Percentiles rank a stretch among this genome's conserved stretches.
Evolutionary conservation across 2,797 vertebrate genomes (phyloP).

Genomic region (Scarus forsteni): DNA sequence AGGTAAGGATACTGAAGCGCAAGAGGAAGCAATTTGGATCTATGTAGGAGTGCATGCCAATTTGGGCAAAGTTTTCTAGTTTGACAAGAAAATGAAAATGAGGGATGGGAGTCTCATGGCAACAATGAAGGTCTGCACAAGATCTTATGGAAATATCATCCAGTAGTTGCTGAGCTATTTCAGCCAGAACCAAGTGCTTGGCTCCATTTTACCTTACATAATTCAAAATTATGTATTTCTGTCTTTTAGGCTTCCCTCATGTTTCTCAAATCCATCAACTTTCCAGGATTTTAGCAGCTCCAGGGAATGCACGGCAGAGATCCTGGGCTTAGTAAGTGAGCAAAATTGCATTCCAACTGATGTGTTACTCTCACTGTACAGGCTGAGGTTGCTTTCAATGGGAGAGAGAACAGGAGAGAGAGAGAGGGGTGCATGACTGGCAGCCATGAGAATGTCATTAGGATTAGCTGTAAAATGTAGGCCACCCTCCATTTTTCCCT

Average conservation of each 20-base stretch:
- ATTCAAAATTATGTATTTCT: neutral
- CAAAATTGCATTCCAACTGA: slow-evolving; percentile 34
- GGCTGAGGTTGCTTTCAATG: slow-evolving; percentile 40
- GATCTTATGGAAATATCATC: neutral
- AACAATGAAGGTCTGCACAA: neutral
- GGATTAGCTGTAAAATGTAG: slow-evolving; percentile 73
- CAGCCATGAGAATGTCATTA: slow-evolving; percentile 74
- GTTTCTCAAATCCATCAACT: slow-evolving; percentile 12
- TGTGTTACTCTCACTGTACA: slow-evolving; percentile 39
- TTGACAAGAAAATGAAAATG: neutral
- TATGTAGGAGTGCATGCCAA: neutral
- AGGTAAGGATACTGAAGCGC: neutral
- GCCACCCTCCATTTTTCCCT: slow-evolving; percentile 57
- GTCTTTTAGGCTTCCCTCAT: neutral
- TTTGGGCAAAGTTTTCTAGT: neutral
- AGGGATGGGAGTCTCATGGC: neutral
- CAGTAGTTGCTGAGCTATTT: neutral
- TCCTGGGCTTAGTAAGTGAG: slow-evolving; percentile 31
- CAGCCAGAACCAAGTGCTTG: neutral
- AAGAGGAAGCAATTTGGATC: neutral
- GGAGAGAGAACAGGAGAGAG: neutral
- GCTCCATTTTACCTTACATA: slow-evolving; percentile 7
- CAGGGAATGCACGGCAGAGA: slow-evolving; percentile 9
- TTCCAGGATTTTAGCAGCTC: slow-evolving; percentile 25
- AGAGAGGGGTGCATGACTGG: slow-evolving; percentile 56